Evolutionary conservation across 2,888 invertebrate genomes (phyloP).

Genomic region (Matsumyia berberina): DNA sequence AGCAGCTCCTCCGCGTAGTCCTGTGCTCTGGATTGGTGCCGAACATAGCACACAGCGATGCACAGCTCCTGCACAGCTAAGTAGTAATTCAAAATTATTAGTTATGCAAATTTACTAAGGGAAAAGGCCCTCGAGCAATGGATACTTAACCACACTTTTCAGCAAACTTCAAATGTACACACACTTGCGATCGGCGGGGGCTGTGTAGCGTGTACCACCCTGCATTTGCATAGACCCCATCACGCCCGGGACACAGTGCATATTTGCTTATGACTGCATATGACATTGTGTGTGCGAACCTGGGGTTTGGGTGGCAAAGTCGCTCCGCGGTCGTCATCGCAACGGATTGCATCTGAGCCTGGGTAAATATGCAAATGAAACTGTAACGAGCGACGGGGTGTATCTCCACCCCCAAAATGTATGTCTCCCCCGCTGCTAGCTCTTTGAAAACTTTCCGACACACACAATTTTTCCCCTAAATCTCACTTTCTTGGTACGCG

Average conservation of each 20-base stretch:
- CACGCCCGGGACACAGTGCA: conserved; percentile 22
- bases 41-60: conserved; percentile 14
- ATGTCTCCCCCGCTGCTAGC: conserved; percentile 24
- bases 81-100: conserved; percentile 75
- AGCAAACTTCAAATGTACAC: conserved; percentile 74
- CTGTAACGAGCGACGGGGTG: conserved; percentile 69
- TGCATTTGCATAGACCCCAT: conserved; percentile 39
- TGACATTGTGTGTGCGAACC: conserved; percentile 44
- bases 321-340: conserved; percentile 35
- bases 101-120: conserved; percentile 74
- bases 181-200: conserved; percentile 45
- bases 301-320: conserved; percentile 22
- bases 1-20: conserved; percentile 12
- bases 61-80: conserved; percentile 38
- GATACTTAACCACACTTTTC: conserved; percentile 76
- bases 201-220: neutral
- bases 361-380: conserved; percentile 74
- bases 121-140: conserved; percentile 73
- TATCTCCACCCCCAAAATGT: conserved; percentile 17
- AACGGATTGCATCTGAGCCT: conserved; percentile 64
- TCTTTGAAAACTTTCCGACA: conserved; percentile 66
- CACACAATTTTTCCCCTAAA: conserved; percentile 56
- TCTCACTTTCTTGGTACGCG: conserved; percentile 61
- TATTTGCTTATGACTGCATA: conserved; percentile 63
- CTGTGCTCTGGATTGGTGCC: neutral